Evolutionary conservation across 1,140 invertebrate genomes (phyloP).

Genomic region (Drosophila nasuta): DNA sequence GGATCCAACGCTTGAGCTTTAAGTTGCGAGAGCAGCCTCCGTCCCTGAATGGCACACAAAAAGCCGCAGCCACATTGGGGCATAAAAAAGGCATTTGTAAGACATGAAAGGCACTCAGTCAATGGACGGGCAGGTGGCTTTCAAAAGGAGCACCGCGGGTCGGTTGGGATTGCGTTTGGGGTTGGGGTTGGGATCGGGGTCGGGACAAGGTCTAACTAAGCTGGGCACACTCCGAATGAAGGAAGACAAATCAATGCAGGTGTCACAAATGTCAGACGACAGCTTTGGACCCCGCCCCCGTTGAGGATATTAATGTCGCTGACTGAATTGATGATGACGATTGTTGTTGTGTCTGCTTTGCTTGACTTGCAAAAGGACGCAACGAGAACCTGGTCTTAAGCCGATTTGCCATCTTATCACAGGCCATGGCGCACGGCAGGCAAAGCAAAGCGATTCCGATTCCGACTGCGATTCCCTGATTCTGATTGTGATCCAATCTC

Average conservation of each 20-base stretch:
- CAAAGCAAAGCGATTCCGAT: conserved; percentile 35
- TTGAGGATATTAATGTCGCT: conserved; percentile 79
- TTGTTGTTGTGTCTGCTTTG: conserved; percentile 46
- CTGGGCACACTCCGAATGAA: conserved; percentile 23
- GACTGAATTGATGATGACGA: conserved; percentile 82
- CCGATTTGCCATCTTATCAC: conserved; percentile 82
- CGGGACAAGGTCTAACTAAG: neutral
- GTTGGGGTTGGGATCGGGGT: neutral
- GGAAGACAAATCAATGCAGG: conserved; percentile 82
- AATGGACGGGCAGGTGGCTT: conserved; percentile 54
- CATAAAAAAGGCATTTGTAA: conserved; percentile 82
- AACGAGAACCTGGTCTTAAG: conserved; percentile 58
- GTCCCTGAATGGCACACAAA: neutral
- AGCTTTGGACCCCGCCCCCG: conserved; percentile 58
- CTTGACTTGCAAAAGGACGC: conserved; percentile 8
- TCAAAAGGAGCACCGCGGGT: conserved; percentile 11
- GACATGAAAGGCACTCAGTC: conserved; percentile 80
- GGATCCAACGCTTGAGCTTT: conserved; percentile 30
- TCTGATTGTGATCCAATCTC: conserved; percentile 58
- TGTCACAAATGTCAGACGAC: conserved; percentile 83
- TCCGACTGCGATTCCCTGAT: conserved; percentile 6
- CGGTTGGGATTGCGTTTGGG: neutral
- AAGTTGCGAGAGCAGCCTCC: conserved; percentile 38
- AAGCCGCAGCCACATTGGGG: conserved; percentile 72
- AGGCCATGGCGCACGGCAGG: conserved; percentile 40